Evolutionary conservation across 2,113 vertebrate genomes (phyloP).

Genomic region (Typhlomys cinereus): DNA sequence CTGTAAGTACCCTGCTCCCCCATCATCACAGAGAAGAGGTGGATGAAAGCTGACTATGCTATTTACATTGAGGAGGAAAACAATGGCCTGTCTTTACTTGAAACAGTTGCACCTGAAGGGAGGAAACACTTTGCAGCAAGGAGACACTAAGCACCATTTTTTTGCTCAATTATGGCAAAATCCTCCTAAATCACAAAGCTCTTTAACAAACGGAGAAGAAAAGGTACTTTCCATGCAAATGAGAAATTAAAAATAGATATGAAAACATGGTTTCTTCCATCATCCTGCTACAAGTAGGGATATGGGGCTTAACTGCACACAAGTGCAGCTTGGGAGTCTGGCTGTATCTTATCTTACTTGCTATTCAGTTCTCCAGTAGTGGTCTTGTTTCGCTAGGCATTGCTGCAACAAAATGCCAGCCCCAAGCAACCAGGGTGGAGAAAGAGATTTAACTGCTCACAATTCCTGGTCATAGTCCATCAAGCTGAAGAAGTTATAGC

Average conservation of each 20-base stretch:
- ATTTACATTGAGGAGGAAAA: constrained; percentile 64
- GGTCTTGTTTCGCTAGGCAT: too few species aligned
- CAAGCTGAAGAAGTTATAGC: too few species aligned
- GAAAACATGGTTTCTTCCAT: constrained; percentile 56
- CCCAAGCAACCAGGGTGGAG: too few species aligned
- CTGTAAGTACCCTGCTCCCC: constrained; percentile 50
- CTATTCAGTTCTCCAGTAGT: not conserved
- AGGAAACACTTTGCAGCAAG: constrained; percentile 41
- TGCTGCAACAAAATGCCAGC: too few species aligned
- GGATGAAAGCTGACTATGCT: constrained; percentile 52
- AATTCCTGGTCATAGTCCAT: too few species aligned
- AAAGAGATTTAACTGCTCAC: too few species aligned
- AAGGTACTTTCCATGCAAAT: constrained; percentile 46
- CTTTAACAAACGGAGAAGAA: constrained; percentile 54
- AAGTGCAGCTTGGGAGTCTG: constrained; percentile 13
- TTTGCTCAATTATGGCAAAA: constrained; percentile 69
- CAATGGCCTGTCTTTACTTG: constrained; percentile 64
- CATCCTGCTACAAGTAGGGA: constrained; percentile 42
- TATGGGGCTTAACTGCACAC: not conserved
- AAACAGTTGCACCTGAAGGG: constrained; percentile 56
- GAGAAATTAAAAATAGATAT: constrained; percentile 65
- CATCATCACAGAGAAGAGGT: constrained; percentile 52
- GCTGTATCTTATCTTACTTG: not conserved
- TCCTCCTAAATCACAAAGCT: constrained; percentile 48
- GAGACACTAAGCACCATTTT: constrained; percentile 61